Evolutionary conservation across 1,140 invertebrate genomes (phyloP).

Genomic region (Camponotus floridanus): DNA sequence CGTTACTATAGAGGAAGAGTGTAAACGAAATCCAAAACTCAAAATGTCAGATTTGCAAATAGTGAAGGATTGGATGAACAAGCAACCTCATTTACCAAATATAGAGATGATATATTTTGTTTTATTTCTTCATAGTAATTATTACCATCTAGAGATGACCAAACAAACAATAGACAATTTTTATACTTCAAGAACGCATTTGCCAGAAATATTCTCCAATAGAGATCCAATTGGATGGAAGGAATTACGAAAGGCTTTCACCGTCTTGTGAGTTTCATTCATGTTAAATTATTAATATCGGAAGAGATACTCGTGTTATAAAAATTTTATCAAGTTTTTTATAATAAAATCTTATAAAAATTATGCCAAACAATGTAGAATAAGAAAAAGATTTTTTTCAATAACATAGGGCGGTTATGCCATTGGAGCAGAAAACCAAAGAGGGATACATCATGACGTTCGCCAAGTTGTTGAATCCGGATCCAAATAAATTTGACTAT

Average conservation of each 20-base stretch:
- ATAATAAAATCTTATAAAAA: background rate
- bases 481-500: conserved; percentile 88
- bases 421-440: conserved; percentile 82
- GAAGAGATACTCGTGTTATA: too few species aligned
- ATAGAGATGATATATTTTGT: conserved; percentile 87
- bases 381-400: background rate
- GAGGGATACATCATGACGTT: conserved; percentile 87
- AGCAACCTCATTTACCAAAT: conserved; percentile 88
- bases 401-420: conserved; percentile 63
- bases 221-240: conserved; percentile 85
- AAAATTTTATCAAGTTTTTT: too few species aligned
- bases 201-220: conserved; percentile 88
- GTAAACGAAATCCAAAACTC: conserved; percentile 86
- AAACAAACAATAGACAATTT: conserved; percentile 89
- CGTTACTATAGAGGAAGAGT: conserved; percentile 84
- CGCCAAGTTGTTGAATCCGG: conserved; percentile 85
- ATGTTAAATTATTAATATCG: background rate
- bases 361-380: background rate
- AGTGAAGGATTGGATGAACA: conserved; percentile 88
- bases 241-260: conserved; percentile 84
- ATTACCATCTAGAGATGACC: conserved; percentile 88
- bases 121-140: conserved; percentile 89
- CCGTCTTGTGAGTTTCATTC: conserved; percentile 84
- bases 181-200: conserved; percentile 88
- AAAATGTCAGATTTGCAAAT: conserved; percentile 86